Evolutionary conservation across 2,113 vertebrate genomes (phyloP).

Genomic region (Percina caprodes): DNA sequence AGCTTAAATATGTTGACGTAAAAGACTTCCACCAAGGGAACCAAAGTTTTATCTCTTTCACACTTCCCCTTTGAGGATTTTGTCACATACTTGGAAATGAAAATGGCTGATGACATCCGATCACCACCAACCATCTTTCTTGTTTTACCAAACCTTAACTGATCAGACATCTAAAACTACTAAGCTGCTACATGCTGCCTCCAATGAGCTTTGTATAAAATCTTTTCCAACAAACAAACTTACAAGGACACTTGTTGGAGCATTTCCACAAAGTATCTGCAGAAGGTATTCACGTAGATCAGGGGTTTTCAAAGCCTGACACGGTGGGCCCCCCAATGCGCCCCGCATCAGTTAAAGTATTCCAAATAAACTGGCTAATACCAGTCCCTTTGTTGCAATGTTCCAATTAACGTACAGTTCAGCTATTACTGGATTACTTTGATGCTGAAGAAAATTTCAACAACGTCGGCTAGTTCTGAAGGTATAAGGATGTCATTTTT

Average conservation of each 20-base stretch:
- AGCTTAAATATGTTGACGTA: neutral
- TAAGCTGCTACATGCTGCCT: neutral
- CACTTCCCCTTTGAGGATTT: neutral
- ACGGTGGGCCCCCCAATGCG: neutral
- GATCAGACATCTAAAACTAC: conserved; percentile 22
- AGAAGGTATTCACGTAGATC: neutral
- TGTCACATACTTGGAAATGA: conserved; percentile 33
- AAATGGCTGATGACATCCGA: conserved; percentile 27
- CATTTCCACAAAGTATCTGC: neutral
- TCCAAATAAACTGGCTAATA: neutral
- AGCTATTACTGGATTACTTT: neutral
- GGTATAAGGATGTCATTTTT: neutral
- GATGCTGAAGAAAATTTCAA: neutral
- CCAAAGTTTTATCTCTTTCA: neutral
- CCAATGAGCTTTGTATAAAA: neutral
- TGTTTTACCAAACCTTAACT: conserved; percentile 39
- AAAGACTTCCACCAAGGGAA: conserved; percentile 22
- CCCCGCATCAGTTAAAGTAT: neutral
- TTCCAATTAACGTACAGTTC: neutral
- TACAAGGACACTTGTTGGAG: neutral
- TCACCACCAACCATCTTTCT: conserved; percentile 1
- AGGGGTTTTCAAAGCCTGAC: neutral
- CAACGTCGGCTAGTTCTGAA: neutral
- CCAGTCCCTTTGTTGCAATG: neutral
- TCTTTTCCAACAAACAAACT: neutral